Base-by-base conservation (phyloP, 2,888 invertebrate genomes). In the Mellilla xanthometata region DNA sequence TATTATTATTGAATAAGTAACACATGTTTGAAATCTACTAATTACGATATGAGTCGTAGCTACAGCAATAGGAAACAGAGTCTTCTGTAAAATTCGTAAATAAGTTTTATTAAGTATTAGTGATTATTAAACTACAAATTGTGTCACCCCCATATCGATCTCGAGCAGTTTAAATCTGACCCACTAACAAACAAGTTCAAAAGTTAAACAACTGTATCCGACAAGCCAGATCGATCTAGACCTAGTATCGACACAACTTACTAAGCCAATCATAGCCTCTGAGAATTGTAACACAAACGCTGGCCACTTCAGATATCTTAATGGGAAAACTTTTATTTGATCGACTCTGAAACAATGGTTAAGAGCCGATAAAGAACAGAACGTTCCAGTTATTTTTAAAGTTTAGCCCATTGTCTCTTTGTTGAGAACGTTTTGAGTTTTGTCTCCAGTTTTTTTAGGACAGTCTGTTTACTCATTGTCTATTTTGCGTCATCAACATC, bases 271-370 rank as follows among this genome's bases (percentile, higher is more conserved):
- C 31, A 35, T 24, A 40, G 22, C 46, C 23, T 35, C n/a, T n/a
- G n/a, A 33, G 49, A 51, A 43, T 12, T 32, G 28, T 33, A 33
- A 31, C 35, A 33, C 44, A 44, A 49, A 23, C 12, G 30, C 4
- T 39, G 34, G 49, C 33, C 36, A 49, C 44, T 39, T 48, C 36
- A 52, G 52, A 50, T 53, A 58, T 56, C 54, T 56, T 53, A 58
- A 56, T 58, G 42, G 56, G 46, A 49, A 52, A 58, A 58, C 49
- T 58, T 58, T 51, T 53, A 52, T 50, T 48, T 38, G 41, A 41
- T 31, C 26, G 34, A 31, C 41, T 34, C 38, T 34, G 41, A 30
- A 50, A 45, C 49, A 50, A 45, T 41, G 41, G 39, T 45, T 34
- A 31, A 30, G 38, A 34, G 33, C 34, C 49, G 33, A 49, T 41